phyloP scores from a whole-genome alignment of 2,888 invertebrate species.

The Pemphredon lugubris region DNA sequence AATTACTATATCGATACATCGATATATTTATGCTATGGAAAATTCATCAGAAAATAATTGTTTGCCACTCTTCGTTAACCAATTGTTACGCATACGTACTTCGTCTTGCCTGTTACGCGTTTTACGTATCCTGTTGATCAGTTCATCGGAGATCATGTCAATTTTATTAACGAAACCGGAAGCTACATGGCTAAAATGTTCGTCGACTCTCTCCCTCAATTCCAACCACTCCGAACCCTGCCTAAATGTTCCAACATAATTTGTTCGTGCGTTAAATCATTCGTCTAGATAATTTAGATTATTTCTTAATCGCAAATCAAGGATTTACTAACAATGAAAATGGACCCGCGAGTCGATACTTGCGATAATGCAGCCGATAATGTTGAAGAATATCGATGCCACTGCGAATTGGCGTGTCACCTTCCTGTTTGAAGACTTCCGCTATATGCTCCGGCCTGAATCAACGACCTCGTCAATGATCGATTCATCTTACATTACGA shows the following conservation, averaged over 20 bases:
- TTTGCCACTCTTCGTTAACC: neutral
- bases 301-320: too few species aligned
- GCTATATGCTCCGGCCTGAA: constrained; percentile 85
- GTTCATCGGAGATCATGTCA: constrained; percentile 79
- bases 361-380: constrained; percentile 84
- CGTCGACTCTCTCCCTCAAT: constrained; percentile 82
- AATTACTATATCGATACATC: neutral
- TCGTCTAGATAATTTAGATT: neutral
- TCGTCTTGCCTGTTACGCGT: constrained; percentile 86
- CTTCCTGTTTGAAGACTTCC: constrained; percentile 85
- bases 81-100: constrained; percentile 76
- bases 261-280: neutral
- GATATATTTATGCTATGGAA: neutral
- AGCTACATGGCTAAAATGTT: constrained; percentile 81
- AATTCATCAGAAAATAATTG: neutral
- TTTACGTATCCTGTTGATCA: constrained; percentile 82
- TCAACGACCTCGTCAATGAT: neutral
- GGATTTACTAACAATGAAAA: constrained; percentile 82
- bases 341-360: constrained; percentile 83
- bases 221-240: constrained; percentile 85
- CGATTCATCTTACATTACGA: neutral
- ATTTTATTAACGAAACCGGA: constrained; percentile 73
- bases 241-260: constrained; percentile 73
- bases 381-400: constrained; percentile 85
- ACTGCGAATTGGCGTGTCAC: constrained; percentile 84